A percentile compares a stretch with the other conserved stretches of the same genome.
Conservation (phyloP, 2,888 invertebrate genomes). For the Drosophila recens region DNA sequence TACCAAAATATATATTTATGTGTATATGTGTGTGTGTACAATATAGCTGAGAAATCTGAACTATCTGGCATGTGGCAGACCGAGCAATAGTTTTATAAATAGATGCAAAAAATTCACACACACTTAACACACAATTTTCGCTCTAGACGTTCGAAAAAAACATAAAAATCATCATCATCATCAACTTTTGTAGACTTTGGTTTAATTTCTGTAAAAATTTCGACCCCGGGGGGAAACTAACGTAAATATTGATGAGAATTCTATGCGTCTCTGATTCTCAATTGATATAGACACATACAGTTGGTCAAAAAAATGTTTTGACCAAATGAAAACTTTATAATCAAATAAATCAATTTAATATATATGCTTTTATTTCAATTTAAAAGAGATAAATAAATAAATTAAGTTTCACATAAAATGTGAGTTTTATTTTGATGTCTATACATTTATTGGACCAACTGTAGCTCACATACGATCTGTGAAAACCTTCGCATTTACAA, state of each 20-base stretch:
- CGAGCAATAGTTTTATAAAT: slow-evolving; percentile 72
- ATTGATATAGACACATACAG: slow-evolving; percentile 17
- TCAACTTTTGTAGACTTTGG: slow-evolving; percentile 9
- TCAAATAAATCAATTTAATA: too few species aligned
- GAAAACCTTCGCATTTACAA: slow-evolving; percentile 74
- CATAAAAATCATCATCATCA: slow-evolving; percentile 33
- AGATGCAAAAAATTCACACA: slow-evolving; percentile 57
- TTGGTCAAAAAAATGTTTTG: neutral
- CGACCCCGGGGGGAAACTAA: slow-evolving; percentile 16
- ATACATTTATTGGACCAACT: neutral
- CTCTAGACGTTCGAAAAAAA: slow-evolving; percentile 16
- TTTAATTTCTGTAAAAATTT: slow-evolving; percentile 39
- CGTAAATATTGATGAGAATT: slow-evolving; percentile 56
- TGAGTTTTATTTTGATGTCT: neutral
- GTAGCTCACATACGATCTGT: neutral
- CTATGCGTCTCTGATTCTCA: slow-evolving; percentile 25
- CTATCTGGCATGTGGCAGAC: slow-evolving; percentile 49
- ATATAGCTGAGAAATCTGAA: slow-evolving; percentile 53
- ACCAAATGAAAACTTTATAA: too few species aligned
- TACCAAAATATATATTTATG: neutral
- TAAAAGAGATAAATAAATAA: neutral
- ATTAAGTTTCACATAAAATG: neutral
- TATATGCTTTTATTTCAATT: too few species aligned
- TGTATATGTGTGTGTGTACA: slow-evolving; percentile 9
- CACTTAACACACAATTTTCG: slow-evolving; percentile 36